phyloP scores from a whole-genome alignment of 2,797 vertebrate species.

The Lepilemur septentrionalis region DNA sequence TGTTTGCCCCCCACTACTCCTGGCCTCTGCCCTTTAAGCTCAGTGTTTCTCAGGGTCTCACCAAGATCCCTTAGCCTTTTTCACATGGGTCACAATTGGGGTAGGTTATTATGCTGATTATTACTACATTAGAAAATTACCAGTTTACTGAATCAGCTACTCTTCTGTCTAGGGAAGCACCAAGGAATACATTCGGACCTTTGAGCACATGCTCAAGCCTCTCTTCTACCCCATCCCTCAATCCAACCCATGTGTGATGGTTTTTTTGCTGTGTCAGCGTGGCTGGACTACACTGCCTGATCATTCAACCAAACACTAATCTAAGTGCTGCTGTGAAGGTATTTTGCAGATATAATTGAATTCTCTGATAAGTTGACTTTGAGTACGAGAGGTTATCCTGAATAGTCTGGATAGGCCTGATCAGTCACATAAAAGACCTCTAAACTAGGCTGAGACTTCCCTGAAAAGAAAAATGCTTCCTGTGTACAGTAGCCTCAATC shows the following conservation, averaged over 20 bases:
- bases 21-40: not conserved
- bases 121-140: not conserved
- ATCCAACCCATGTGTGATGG: not conserved
- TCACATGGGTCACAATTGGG: not conserved
- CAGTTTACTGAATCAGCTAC: not conserved
- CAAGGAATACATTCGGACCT: not conserved
- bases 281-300: not conserved
- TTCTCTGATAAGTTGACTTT: not conserved
- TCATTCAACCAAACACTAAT: not conserved
- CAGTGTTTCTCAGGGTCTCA: constrained; percentile 10
- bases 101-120: not conserved
- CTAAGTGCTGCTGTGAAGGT: not conserved
- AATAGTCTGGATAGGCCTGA: not conserved
- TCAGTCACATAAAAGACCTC: not conserved
- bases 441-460: not conserved
- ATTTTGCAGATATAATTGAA: not conserved
- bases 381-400: not conserved
- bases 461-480: not conserved
- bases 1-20: not conserved
- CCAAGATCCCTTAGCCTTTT: not conserved
- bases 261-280: not conserved
- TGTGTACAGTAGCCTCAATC: not conserved
- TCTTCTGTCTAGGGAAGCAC: not conserved
- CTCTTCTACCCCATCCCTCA: not conserved
- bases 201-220: not conserved